A percentile compares a stretch with the other conserved stretches of the same genome.
phyloP scores from a whole-genome alignment of 2,888 invertebrate genomes.

The Rhodophaea formosa region DNA sequence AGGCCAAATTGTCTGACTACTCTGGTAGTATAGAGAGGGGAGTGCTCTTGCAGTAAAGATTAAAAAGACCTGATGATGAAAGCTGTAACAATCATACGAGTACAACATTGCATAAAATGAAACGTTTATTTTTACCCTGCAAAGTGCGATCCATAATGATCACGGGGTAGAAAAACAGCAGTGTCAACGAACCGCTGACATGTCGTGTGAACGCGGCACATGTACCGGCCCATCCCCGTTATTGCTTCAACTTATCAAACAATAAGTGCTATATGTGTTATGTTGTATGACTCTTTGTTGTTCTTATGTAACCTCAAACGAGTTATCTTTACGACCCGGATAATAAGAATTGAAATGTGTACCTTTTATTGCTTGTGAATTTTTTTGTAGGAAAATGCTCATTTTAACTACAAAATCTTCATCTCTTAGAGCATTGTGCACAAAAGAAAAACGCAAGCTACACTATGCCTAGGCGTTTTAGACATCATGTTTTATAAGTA shows the following conservation, averaged over 20 bases:
- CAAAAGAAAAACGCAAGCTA: too few relatives aligned
- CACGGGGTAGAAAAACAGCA: slow-evolving; percentile 19
- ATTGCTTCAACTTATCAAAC: slow-evolving; percentile 40
- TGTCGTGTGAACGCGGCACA: slow-evolving; percentile 57
- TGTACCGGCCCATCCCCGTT: slow-evolving; percentile 58
- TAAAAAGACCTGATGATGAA: too few relatives aligned
- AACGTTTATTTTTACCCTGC: neutral
- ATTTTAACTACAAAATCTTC: too few relatives aligned
- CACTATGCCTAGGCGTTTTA: too few relatives aligned
- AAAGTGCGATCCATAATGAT: slow-evolving; percentile 8
- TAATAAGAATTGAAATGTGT: slow-evolving; percentile 7
- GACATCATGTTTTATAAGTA: too few relatives aligned
- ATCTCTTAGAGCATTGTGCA: too few relatives aligned
- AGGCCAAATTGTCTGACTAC: too few relatives aligned
- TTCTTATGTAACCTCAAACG: slow-evolving; percentile 12
- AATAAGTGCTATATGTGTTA: slow-evolving; percentile 23
- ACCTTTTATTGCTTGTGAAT: neutral
- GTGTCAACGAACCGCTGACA: slow-evolving; percentile 43
- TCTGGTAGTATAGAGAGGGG: too few relatives aligned
- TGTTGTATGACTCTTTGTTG: slow-evolving; percentile 21
- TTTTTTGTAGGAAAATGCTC: neutral
- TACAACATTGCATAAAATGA: neutral
- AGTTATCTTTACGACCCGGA: slow-evolving; percentile 9
- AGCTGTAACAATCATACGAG: too few relatives aligned
- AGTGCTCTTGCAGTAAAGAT: too few relatives aligned